Evolutionary conservation across 2,113 vertebrate genomes (phyloP).

Genomic region (Neotoma lepida): DNA sequence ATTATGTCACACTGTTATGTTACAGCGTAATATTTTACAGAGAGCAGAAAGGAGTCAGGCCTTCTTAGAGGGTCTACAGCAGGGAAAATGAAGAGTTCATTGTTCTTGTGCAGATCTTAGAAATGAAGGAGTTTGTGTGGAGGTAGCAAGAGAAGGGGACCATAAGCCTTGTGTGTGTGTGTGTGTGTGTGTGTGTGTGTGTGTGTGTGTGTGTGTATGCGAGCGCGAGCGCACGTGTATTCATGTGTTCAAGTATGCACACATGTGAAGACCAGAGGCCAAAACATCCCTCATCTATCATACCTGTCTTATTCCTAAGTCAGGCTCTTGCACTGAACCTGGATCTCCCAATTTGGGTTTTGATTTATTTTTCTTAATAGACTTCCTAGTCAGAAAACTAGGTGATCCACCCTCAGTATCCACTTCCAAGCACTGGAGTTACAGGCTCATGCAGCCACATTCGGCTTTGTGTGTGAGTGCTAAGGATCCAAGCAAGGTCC

Average conservation of each 20-base stretch:
- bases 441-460: background rate
- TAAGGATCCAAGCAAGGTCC: background rate
- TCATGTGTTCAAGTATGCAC: background rate
- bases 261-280: background rate
- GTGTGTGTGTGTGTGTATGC: background rate
- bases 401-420: background rate
- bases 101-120: constrained; percentile 13
- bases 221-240: too few species aligned
- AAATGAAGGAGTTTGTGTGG: constrained; percentile 1
- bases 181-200: background rate
- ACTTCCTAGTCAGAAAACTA: background rate
- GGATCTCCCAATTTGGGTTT: background rate
- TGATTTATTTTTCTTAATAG: background rate
- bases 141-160: background rate
- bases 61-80: background rate
- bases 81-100: background rate
- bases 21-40: background rate
- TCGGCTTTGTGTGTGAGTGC: background rate
- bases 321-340: background rate
- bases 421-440: background rate
- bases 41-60: background rate
- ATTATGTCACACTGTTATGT: background rate
- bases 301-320: background rate
- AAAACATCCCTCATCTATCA: too few species aligned
- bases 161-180: background rate